Conservation (phyloP, 2,113 vertebrate genomes). For the Puntigrus tetrazona region DNA sequence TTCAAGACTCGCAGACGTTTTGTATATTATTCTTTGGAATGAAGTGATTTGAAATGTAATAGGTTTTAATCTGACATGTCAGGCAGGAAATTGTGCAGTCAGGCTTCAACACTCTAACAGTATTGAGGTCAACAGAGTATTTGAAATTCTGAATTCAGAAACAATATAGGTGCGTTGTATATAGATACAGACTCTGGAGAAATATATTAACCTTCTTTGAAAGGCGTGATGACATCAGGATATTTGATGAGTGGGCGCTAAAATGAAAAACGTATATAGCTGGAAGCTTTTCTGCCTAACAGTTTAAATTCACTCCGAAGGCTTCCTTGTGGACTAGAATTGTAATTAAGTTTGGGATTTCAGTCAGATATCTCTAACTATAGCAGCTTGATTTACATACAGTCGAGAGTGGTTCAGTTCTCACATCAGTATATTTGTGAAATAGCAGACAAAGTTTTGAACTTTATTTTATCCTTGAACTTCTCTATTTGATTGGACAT, state of each 20-base stretch:
- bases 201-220: constrained; percentile 45
- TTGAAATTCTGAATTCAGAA: constrained; percentile 37
- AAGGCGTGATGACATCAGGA: constrained; percentile 33
- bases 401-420: not conserved
- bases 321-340: constrained; percentile 11
- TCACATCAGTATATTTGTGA: constrained; percentile 16
- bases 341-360: constrained; percentile 44
- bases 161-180: constrained; percentile 47
- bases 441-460: constrained; percentile 32
- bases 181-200: constrained; percentile 30
- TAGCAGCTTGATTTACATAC: constrained; percentile 34
- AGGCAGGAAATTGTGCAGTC: constrained; percentile 60
- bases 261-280: constrained; percentile 45
- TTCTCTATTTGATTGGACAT: not conserved
- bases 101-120: constrained; percentile 35
- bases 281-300: constrained; percentile 32
- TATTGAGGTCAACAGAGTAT: constrained; percentile 52
- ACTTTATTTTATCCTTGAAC: not conserved
- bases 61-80: constrained; percentile 53
- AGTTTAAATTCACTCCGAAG: constrained; percentile 25
- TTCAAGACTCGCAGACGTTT: constrained; percentile 4
- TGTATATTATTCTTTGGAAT: constrained; percentile 35
- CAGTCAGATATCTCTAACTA: constrained; percentile 40
- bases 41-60: constrained; percentile 44
- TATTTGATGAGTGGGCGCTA: constrained; percentile 48